Conservation (phyloP, 2,888 invertebrate species). For the Tillus elongatus region DNA sequence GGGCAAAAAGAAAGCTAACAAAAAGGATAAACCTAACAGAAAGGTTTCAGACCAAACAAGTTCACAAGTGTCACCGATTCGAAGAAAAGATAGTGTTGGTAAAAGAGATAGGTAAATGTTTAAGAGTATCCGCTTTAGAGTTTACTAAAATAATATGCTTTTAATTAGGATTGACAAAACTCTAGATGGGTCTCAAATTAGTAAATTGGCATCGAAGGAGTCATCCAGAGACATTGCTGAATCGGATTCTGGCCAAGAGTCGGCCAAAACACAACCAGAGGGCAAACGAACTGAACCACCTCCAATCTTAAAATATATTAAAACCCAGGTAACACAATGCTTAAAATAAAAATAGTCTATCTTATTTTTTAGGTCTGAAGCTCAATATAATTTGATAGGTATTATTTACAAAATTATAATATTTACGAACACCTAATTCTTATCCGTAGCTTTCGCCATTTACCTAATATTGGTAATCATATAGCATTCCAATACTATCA, state of each 20-base stretch:
- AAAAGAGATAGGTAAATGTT: conserved; percentile 53
- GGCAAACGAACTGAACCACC: conserved; percentile 52
- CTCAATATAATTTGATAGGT: too few species aligned
- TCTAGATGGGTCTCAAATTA: conserved; percentile 44
- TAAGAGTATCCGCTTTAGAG: background rate
- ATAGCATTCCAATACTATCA: too few species aligned
- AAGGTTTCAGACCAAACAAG: conserved; percentile 77
- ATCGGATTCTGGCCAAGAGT: conserved; percentile 41
- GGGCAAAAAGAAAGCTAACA: conserved; percentile 39
- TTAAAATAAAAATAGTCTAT: too few species aligned
- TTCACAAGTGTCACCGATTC: conserved; percentile 67
- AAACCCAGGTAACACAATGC: conserved; percentile 48
- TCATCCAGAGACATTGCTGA: conserved; percentile 47
- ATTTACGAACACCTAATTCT: too few species aligned
- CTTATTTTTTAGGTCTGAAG: too few species aligned
- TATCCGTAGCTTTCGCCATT: too few species aligned
- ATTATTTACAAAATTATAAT: too few species aligned
- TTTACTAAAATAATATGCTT: background rate
- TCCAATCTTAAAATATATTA: conserved; percentile 71
- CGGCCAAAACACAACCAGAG: conserved; percentile 30
- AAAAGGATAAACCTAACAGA: conserved; percentile 52
- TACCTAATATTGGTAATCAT: too few species aligned
- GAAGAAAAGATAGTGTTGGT: conserved; percentile 67
- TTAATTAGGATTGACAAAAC: conserved; percentile 43
- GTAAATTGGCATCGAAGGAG: conserved; percentile 43